Base-by-base conservation (phyloP, 2,797 vertebrate species). In the Catostomus latipinnis region DNA sequence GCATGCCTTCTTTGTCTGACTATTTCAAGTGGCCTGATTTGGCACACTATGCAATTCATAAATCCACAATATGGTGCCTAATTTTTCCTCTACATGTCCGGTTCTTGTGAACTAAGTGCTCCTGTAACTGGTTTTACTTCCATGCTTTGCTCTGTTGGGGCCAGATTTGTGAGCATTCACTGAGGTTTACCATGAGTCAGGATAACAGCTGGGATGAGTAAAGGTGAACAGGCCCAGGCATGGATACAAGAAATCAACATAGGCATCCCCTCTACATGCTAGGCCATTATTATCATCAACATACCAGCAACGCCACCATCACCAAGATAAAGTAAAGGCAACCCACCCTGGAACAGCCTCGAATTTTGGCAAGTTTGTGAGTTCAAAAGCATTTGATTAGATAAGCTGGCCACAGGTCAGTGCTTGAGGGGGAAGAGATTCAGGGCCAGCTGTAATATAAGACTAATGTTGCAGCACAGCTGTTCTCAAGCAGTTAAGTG, bases 121-220 rank as follows among this genome's bases (percentile, higher is more conserved):
- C 34, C 3, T 34, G 22, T 22, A 16, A 45, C 65, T 52, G 54
- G 46, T 12, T 73, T 61, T 52, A 48, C 61, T 76, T 46, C 16
- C 43, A 50, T 0, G 68, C 43, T 69, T 67, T 60, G 13, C 46
- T 49, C 22, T 9, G 9, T 13, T 60, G 71, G 9, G 70, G 50
- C 50, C 18, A 48, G 34, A 50, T 56, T 74, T 74, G 8, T 66
- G 6, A 71, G 18, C 18, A 10, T 52, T 74, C 53, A 45, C 63
- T 60, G 49, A 52, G 16, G 18, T 67, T 84, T 81, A 57, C 58
- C 57, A 65, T 79, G 74, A 85, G 74, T 78, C 68, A 82, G 57
- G 22, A 18, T 22, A 81, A 81, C 82, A 81, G 79, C 82, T 83
- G 84, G 78, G 71, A 66, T 45, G 50, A 65, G 82, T 50, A 11